Conservation (phyloP, 2,888 invertebrate genomes). For the Bombylius discolor region DNA sequence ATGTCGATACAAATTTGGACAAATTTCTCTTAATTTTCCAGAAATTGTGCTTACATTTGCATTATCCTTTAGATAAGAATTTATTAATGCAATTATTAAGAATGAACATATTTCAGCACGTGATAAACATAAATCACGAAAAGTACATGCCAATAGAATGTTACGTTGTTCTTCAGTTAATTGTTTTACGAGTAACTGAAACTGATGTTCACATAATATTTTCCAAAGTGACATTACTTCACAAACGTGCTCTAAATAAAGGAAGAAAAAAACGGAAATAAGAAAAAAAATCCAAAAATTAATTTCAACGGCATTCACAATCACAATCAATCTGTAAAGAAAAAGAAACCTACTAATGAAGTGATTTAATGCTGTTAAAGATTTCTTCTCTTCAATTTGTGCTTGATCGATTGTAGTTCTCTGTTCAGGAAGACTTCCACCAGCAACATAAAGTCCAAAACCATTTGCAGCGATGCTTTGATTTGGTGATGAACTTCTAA, state of each 20-base stretch:
- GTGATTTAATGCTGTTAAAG: constrained; percentile 59
- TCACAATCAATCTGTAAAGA: not conserved
- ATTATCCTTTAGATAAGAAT: constrained; percentile 87
- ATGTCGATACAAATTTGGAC: constrained; percentile 83
- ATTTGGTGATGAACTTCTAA: constrained; percentile 18
- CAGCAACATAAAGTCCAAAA: constrained; percentile 20
- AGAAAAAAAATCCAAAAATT: not conserved
- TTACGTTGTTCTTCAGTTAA: constrained; percentile 53
- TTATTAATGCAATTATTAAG: constrained; percentile 73
- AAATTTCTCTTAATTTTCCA: constrained; percentile 70
- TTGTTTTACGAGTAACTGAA: constrained; percentile 62
- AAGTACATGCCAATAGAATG: constrained; percentile 48
- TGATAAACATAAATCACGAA: constrained; percentile 39
- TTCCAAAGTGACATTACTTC: constrained; percentile 91
- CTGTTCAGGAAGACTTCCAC: constrained; percentile 22
- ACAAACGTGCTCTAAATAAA: constrained; percentile 50
- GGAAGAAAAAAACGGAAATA: not conserved
- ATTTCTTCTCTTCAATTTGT: constrained; percentile 57
- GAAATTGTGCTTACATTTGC: constrained; percentile 90
- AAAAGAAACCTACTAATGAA: constrained; percentile 43
- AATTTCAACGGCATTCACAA: not conserved
- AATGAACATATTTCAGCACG: constrained; percentile 49
- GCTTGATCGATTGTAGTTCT: constrained; percentile 36
- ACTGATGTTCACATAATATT: constrained; percentile 82
- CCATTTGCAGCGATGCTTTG: constrained; percentile 18